Conservation (phyloP, 53 echinoderm and acorn worm species). For the Henricia sp. region DNA sequence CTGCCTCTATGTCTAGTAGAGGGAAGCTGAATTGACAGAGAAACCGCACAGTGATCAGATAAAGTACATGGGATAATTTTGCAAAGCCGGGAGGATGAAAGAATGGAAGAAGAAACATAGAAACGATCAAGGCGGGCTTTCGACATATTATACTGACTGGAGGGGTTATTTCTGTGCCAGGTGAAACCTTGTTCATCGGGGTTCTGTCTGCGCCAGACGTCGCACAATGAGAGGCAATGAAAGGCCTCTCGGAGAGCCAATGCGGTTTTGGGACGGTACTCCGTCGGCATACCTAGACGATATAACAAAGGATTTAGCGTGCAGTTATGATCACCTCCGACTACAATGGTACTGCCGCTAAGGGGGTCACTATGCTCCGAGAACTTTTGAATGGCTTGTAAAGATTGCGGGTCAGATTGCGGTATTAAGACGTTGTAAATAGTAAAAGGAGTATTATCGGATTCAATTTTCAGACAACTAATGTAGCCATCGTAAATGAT, state of each 20-base stretch:
- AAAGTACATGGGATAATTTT: slow-evolving; percentile 17
- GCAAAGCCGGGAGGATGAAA: not conserved
- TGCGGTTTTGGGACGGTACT: slow-evolving; percentile 13
- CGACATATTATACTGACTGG: not conserved
- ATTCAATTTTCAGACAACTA: not conserved
- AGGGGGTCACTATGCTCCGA: not conserved
- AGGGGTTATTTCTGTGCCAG: slow-evolving; percentile 7
- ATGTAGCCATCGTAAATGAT: not conserved
- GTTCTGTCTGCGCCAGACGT: slow-evolving; percentile 1
- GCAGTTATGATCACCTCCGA: slow-evolving; percentile 1
- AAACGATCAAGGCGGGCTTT: slow-evolving; percentile 12
- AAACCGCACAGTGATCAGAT: slow-evolving; percentile 11
- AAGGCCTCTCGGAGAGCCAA: not conserved
- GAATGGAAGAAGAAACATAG: not conserved
- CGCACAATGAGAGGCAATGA: not conserved
- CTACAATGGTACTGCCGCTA: slow-evolving; percentile 6
- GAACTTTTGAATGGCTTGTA: not conserved
- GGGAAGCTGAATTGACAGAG: not conserved
- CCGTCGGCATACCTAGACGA: slow-evolving; percentile 1
- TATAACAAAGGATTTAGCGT: not conserved
- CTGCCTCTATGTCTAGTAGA: slow-evolving; percentile 2
- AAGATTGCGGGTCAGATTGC: not conserved
- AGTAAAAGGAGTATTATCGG: not conserved
- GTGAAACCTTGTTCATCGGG: not conserved
- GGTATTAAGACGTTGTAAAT: slow-evolving; percentile 18